phyloP scores from a whole-genome alignment of 2,888 invertebrate species.

The Agrochola circellaris region DNA sequence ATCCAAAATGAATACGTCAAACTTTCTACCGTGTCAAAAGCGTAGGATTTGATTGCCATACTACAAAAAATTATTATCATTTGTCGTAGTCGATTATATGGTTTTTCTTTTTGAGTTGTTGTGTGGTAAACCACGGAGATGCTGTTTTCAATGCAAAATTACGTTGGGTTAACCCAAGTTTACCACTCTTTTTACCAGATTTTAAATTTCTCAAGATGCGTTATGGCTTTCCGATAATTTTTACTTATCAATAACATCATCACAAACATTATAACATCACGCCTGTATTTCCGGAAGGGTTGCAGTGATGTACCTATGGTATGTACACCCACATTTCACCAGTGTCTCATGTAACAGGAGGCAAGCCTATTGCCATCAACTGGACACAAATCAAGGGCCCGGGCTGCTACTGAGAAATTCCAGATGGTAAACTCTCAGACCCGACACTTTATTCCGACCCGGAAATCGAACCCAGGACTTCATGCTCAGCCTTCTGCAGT shows the following conservation, averaged over 20 bases:
- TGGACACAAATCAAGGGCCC: not conserved
- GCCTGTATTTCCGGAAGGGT: not conserved
- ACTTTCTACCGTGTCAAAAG: conserved; percentile 66
- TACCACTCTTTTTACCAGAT: not conserved
- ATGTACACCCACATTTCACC: not conserved
- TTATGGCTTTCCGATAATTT: not conserved
- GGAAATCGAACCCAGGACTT: not conserved
- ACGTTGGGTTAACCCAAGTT: no score
- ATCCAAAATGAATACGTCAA: conserved; percentile 72
- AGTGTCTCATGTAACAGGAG: not conserved
- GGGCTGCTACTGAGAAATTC: not conserved
- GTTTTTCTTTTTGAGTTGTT: not conserved
- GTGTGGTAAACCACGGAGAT: no score
- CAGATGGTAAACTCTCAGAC: not conserved
- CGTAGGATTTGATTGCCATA: conserved; percentile 26
- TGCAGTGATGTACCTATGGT: not conserved
- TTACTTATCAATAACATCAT: not conserved
- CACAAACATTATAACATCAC: not conserved
- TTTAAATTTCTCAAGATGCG: not conserved
- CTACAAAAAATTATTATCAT: not conserved
- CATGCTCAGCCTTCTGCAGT: not conserved
- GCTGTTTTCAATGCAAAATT: not conserved
- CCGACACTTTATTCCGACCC: no score
- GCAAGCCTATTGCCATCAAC: not conserved
- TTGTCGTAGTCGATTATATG: conserved; percentile 5